Conservation (phyloP, 2,113 vertebrate genomes). For the Gallinago jamesoni region DNA sequence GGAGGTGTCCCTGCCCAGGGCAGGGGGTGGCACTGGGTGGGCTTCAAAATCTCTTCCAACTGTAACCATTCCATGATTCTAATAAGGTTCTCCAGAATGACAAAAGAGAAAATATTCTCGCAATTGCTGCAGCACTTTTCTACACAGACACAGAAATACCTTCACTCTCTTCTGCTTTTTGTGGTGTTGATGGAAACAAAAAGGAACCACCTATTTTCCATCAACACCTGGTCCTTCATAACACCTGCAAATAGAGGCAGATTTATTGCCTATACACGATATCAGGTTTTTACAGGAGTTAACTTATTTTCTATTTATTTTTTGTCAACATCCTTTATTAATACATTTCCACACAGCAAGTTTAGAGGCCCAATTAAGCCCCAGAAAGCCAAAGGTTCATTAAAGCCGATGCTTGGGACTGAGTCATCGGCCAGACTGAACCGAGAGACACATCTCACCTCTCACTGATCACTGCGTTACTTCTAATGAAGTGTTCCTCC, state of each 20-base stretch:
- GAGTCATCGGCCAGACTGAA: too few species aligned
- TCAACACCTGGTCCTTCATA: not conserved
- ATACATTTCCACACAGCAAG: not conserved
- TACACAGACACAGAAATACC: not conserved
- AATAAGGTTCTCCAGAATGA: not conserved
- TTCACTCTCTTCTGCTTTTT: not conserved
- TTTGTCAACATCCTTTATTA: not conserved
- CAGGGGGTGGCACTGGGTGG: not conserved
- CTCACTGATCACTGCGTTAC: too few species aligned
- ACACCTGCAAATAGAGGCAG: not conserved
- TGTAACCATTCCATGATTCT: not conserved
- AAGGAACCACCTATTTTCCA: not conserved
- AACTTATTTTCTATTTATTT: not conserved
- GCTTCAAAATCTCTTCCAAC: not conserved
- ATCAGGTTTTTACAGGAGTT: not conserved
- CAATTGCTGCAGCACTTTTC: not conserved
- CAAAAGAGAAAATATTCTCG: not conserved
- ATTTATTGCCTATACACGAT: not conserved
- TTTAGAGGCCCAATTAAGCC: not conserved
- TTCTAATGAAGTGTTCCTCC: not conserved
- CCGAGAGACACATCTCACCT: accelerated
- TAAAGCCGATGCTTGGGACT: not conserved
- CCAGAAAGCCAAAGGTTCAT: not conserved
- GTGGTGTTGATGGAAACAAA: not conserved
- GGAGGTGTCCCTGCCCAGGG: not conserved